These are phyloP conservation scores for Melangyna quadrimaculata DNA, from an alignment of 2,888 invertebrate species.

Conservation along the genomic window DNA sequence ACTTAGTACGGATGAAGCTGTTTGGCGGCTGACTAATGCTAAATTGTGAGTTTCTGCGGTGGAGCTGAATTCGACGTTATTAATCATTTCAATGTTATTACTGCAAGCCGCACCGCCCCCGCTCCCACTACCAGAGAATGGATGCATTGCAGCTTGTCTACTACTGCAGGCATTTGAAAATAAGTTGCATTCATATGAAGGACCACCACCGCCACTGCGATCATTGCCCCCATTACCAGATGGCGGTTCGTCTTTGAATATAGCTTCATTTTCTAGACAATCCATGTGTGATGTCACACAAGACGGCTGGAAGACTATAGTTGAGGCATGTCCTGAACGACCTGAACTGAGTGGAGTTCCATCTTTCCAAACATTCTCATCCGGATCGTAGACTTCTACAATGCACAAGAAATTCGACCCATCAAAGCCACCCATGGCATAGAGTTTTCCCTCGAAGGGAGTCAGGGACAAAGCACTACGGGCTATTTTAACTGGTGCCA, in stretches of 20 bases:
- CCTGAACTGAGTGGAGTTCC: constrained; percentile 91
- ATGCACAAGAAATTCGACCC: constrained; percentile 91
- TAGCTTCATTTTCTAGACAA: constrained; percentile 75
- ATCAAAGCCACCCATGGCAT: constrained; percentile 96
- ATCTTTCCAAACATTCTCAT: constrained; percentile 87
- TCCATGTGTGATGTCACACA: constrained; percentile 81
- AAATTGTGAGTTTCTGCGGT: constrained; percentile 72
- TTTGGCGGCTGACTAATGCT: background rate
- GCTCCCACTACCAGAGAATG: constrained; percentile 42
- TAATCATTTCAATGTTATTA: constrained; percentile 9
- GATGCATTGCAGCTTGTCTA: constrained; percentile 25
- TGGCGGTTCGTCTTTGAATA: constrained; percentile 45
- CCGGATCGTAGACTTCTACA: constrained; percentile 94
- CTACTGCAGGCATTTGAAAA: constrained; percentile 38
- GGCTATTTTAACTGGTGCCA: constrained; percentile 89
- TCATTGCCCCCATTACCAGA: constrained; percentile 37
- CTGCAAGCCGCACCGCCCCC: constrained; percentile 68
- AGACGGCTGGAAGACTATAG: constrained; percentile 91
- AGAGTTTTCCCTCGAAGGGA: constrained; percentile 92
- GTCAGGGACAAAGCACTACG: constrained; percentile 94
- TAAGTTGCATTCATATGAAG: constrained; percentile 1
- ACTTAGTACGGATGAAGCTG: background rate
- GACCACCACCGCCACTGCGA: constrained; percentile 42
- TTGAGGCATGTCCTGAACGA: constrained; percentile 95
- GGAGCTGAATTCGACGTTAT: background rate